phyloP scores from a whole-genome alignment of 2,888 invertebrate species.

The Polylopha cassiicola region DNA sequence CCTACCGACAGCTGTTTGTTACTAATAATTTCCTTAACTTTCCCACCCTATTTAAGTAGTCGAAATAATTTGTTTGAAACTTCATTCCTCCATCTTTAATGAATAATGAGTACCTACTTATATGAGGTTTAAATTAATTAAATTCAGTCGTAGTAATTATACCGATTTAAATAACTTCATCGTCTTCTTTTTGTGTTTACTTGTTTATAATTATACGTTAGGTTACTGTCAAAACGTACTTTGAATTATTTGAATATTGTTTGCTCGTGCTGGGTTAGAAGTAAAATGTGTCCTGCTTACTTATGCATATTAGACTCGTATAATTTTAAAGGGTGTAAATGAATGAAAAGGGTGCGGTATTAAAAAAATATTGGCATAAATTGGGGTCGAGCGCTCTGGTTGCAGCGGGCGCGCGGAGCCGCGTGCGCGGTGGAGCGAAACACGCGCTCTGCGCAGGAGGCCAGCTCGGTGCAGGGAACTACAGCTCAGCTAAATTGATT shows the following conservation, averaged over 20 bases:
- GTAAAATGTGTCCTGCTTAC: too few relatives aligned
- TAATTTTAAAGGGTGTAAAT: slow-evolving; percentile 50
- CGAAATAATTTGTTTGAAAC: slow-evolving; percentile 17
- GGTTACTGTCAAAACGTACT: too few relatives aligned
- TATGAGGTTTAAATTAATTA: background rate
- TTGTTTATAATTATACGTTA: too few relatives aligned
- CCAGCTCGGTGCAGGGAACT: slow-evolving; percentile 36
- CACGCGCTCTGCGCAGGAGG: slow-evolving; percentile 50
- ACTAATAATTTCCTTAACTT: slow-evolving; percentile 9
- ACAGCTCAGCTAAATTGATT: slow-evolving; percentile 43
- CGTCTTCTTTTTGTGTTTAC: too few relatives aligned
- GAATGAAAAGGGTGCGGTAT: slow-evolving; percentile 52
- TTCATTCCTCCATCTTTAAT: slow-evolving; percentile 1
- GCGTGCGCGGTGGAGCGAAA: slow-evolving; percentile 46
- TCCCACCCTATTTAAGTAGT: slow-evolving; percentile 12
- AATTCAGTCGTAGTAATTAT: too few relatives aligned
- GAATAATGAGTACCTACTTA: background rate
- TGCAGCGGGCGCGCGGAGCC: slow-evolving; percentile 26
- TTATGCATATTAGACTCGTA: slow-evolving; percentile 26
- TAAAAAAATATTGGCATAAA: slow-evolving; percentile 43
- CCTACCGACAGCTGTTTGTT: slow-evolving; percentile 6
- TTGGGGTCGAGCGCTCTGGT: slow-evolving; percentile 40
- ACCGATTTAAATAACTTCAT: too few relatives aligned
- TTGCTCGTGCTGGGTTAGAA: too few relatives aligned
- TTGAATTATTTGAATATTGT: too few relatives aligned